A percentile compares a stretch with the other conserved stretches of the same genome.
Evolutionary conservation across 1,140 invertebrate genomes (phyloP).

Genomic region (Anthonomus grandis): DNA sequence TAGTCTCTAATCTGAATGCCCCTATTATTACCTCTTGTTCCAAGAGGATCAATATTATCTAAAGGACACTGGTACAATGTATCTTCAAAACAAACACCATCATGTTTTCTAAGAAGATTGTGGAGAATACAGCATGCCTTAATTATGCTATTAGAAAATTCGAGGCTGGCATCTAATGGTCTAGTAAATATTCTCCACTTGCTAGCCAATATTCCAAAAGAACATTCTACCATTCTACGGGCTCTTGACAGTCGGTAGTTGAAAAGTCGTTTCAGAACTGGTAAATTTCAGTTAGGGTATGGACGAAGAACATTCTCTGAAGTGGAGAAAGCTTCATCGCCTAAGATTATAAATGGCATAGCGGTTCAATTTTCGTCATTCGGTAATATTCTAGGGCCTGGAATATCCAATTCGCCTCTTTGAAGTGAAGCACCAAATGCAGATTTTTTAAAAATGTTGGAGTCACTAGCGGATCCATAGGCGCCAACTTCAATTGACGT

Average conservation of each 20-base stretch:
- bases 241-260: slow-evolving; percentile 44
- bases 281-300: slow-evolving; percentile 31
- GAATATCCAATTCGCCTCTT: slow-evolving; percentile 13
- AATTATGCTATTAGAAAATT: neutral
- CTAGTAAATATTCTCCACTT: slow-evolving; percentile 26
- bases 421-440: slow-evolving; percentile 4
- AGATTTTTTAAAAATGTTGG: slow-evolving; percentile 18
- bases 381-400: slow-evolving; percentile 3
- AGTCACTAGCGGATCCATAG: too few species aligned
- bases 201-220: slow-evolving; percentile 16
- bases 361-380: slow-evolving; percentile 14
- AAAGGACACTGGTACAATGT: neutral
- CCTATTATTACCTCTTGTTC: neutral
- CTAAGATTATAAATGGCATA: slow-evolving; percentile 32
- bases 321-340: slow-evolving; percentile 33
- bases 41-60: neutral
- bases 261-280: slow-evolving; percentile 35
- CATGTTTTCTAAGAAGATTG: neutral
- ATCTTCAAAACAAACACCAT: neutral
- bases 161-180: slow-evolving; percentile 27
- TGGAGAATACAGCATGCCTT: neutral
- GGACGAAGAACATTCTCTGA: slow-evolving; percentile 28
- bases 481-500: slow-evolving; percentile 21
- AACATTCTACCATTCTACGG: slow-evolving; percentile 48
- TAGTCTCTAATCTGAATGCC: neutral